These are phyloP conservation scores for Melanotaenia trifasciata DNA, from an alignment of 2,797 vertebrate genomes.

Conservation along the genomic window DNA sequence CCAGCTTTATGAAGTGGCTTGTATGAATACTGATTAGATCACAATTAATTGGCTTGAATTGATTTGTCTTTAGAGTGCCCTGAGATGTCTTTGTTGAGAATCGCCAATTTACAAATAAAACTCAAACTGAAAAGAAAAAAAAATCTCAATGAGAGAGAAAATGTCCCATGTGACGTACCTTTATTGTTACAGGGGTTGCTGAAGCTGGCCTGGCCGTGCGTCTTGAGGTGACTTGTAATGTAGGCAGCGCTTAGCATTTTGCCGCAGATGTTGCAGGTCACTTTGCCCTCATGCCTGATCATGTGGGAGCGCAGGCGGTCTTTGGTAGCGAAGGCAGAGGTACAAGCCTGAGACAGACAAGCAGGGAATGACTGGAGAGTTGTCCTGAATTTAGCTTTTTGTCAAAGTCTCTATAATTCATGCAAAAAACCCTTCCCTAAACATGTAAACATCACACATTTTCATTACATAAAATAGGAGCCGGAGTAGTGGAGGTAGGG, in stretches of 20 bases:
- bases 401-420: neutral
- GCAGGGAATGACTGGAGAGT: too few relatives aligned
- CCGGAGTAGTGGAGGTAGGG: too few relatives aligned
- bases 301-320: conserved; percentile 99
- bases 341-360: conserved; percentile 89
- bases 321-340: conserved; percentile 99
- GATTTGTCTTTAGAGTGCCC: too few relatives aligned
- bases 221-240: conserved; percentile 99
- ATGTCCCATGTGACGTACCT: conserved; percentile 79
- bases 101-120: too few relatives aligned
- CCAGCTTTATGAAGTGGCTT: too few relatives aligned
- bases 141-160: neutral
- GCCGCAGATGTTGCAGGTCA: conserved; percentile 98
- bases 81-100: too few relatives aligned
- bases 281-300: conserved; percentile 99
- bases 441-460: neutral
- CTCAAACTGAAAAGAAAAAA: too few relatives aligned
- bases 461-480: neutral
- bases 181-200: conserved; percentile 91
- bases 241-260: conserved; percentile 99
- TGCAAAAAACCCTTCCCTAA: neutral
- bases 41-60: too few relatives aligned
- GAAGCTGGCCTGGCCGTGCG: conserved; percentile 96
- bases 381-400: too few relatives aligned
- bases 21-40: too few relatives aligned